Evolutionary conservation across 1,140 invertebrate species (phyloP), one percentile per base, ranked within the genome.

Genomic region (Antheraea mylitta): DNA sequence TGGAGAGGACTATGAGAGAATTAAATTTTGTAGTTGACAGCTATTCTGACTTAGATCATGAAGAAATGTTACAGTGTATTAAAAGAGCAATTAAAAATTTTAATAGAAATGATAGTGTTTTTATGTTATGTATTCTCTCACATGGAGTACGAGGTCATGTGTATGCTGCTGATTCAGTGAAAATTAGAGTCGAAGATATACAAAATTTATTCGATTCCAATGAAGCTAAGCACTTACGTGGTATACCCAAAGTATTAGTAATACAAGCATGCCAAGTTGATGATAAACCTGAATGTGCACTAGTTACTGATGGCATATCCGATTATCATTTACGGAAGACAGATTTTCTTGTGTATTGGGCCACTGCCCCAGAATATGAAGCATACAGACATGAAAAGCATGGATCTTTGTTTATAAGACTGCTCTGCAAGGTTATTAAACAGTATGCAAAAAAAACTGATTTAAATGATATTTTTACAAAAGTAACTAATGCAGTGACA

Each of bases 201-300:
- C 82, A 90, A 78, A 78, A 79, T 11, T 67, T 87, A 61, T 68
- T 92, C 61, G 88, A 91, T 67, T 83, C 83, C 53, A 82, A 91
- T 75, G 79, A 82, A n/a, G 80, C 77, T 30, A 58, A 66, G 8
- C 66, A 82, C 9, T 74, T 89, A 53, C 72, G 74, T 73, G 80
- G 80, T 0, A 86, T 83, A 45, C 90, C 90, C 6, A 92, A 92
- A 72, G 75, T 92, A 11, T 71, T 91, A 7, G 84, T 92, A 67
- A 62, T 90, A n/a, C 87, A 92, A 76, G 90, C 90, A n/a, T 92
- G 90, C 73, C 87, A 90, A 74, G 81, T 85, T 53, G 71, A 83
- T 70, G 77, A 81, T 70, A 72, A 72, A 36, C 60, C 76, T 59
- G 30, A 76, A 45, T 53, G 22, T 38, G 64, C 36, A 53, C 65